phyloP scores from a whole-genome alignment of 2,797 vertebrate genomes.

The Ceryle rudis region DNA sequence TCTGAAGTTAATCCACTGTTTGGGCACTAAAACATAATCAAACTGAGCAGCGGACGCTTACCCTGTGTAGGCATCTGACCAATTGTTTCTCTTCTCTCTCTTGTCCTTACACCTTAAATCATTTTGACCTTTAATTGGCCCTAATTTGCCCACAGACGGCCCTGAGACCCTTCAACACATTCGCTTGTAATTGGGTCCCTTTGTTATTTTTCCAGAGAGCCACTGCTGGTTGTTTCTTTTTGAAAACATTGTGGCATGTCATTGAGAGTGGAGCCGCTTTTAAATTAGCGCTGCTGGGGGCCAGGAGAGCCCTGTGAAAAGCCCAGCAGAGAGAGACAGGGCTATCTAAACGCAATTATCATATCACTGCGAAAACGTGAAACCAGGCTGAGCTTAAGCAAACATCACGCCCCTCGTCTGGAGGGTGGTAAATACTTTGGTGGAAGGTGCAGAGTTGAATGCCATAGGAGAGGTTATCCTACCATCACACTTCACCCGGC shows the following conservation, averaged over 20 bases:
- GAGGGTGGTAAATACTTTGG: constrained; percentile 32
- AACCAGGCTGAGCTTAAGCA: constrained; percentile 73
- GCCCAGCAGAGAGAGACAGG: constrained; percentile 65
- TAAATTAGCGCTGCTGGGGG: constrained; percentile 76
- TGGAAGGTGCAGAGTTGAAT: not conserved
- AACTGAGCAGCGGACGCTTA: not conserved
- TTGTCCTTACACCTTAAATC: constrained; percentile 69
- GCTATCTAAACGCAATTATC: constrained; percentile 80
- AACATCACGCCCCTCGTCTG: constrained; percentile 69
- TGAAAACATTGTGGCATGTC: constrained; percentile 64
- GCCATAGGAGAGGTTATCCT: not conserved
- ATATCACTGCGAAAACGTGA: constrained; percentile 79
- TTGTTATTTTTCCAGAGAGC: constrained; percentile 77
- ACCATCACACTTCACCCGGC: not conserved
- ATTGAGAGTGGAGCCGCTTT: constrained; percentile 73
- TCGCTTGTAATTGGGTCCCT: constrained; percentile 76
- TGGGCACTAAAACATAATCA: not conserved
- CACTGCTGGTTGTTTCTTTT: constrained; percentile 68
- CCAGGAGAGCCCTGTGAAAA: constrained; percentile 65
- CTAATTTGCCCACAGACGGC: constrained; percentile 71
- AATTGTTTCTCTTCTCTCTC: constrained; percentile 56
- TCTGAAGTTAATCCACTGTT: not conserved
- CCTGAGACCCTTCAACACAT: constrained; percentile 75
- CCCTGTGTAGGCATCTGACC: constrained; percentile 48
- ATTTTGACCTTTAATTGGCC: constrained; percentile 78